Evolutionary conservation across 2,797 vertebrate species (phyloP).

Genomic region (Eupleurogrammus muticus): DNA sequence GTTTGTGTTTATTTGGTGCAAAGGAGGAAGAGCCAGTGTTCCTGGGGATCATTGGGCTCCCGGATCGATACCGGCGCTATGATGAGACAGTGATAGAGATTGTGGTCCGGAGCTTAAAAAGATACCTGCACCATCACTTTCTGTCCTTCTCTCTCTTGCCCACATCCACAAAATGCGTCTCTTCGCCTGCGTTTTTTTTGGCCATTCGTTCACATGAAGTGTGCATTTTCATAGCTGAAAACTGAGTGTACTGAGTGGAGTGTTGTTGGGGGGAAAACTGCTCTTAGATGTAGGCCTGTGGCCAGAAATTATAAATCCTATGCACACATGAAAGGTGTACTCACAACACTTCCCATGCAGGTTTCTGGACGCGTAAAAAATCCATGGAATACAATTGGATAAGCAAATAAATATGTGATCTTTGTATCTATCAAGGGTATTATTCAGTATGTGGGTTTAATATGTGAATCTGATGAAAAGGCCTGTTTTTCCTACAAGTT

Average conservation of each 20-base stretch:
- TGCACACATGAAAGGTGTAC: no score
- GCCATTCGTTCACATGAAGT: background rate
- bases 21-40: conserved; percentile 64
- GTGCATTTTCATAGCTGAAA: background rate
- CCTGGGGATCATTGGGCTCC: conserved; percentile 68
- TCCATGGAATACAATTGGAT: no score
- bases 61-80: conserved; percentile 74
- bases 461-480: no score
- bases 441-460: no score
- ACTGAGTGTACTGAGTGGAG: background rate
- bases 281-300: background rate
- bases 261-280: background rate
- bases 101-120: conserved; percentile 68
- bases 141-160: conserved; percentile 11
- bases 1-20: conserved; percentile 56
- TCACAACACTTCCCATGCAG: no score
- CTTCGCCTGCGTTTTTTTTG: conserved; percentile 2
- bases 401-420: no score
- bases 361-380: no score
- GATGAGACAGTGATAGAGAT: conserved; percentile 80
- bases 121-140: conserved; percentile 58
- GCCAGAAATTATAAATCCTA: no score
- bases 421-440: no score
- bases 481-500: background rate
- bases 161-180: conserved; percentile 10